A percentile compares a stretch with the other conserved stretches of the same genome.
Evolutionary conservation across 2,888 invertebrate genomes (phyloP).

Genomic region (Syritta pipiens): DNA sequence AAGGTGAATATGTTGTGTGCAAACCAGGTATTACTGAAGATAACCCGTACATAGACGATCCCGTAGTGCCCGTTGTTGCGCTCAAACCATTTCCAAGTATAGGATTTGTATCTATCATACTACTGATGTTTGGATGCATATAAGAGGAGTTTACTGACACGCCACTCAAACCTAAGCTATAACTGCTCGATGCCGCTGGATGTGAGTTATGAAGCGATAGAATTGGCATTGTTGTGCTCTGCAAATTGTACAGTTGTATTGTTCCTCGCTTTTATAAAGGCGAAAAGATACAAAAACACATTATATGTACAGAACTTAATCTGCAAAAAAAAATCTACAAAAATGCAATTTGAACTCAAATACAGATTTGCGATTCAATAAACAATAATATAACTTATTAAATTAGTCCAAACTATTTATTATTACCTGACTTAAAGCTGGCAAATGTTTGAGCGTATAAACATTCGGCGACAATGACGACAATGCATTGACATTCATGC

Average conservation of each 20-base stretch:
- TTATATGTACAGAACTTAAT: neutral
- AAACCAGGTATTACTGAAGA: constrained; percentile 74
- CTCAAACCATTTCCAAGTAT: constrained; percentile 74
- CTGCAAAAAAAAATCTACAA: neutral
- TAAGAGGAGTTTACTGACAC: constrained; percentile 76
- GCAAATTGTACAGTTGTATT: constrained; percentile 81
- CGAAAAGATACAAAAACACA: constrained; percentile 22
- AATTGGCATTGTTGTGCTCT: constrained; percentile 84
- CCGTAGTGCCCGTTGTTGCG: constrained; percentile 73
- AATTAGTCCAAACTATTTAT: too few species aligned
- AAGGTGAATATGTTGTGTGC: constrained; percentile 75
- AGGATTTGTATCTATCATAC: constrained; percentile 75
- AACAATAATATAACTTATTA: constrained; percentile 69
- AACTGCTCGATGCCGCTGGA: constrained; percentile 78
- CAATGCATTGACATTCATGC: constrained; percentile 78
- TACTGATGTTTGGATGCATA: constrained; percentile 77
- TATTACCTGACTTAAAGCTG: constrained; percentile 80
- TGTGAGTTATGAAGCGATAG: constrained; percentile 80
- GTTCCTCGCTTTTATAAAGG: constrained; percentile 76
- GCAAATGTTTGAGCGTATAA: constrained; percentile 80
- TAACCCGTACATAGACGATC: constrained; percentile 74
- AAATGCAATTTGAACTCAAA: neutral
- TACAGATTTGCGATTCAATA: neutral
- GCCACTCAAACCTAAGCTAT: constrained; percentile 78
- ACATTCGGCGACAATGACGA: constrained; percentile 79